Base-by-base conservation (phyloP, 1,140 invertebrate species). In the Magallana ariakensis region DNA sequence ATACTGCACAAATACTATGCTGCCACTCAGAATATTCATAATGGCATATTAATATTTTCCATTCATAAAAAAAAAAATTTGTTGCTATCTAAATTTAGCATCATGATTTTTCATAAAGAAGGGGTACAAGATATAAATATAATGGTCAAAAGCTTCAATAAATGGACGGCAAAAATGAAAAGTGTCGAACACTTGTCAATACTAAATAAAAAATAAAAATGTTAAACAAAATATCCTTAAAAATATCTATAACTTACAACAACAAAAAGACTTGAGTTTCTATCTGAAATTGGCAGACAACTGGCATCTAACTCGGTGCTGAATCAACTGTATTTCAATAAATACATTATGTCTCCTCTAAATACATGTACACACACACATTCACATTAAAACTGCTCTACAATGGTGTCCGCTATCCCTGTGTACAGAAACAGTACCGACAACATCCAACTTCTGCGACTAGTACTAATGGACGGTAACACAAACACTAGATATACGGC, bases 401-500 rank as follows among this genome's bases (percentile, higher is more conserved):
- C 19, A 75, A 11, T 13, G 66, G 19, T 75, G 66, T 9, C 22
- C 26, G 19, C 58, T n/a, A 19, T n/a, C 11, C 16, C 58, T 16
- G 16, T 62, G 58, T 19, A 62, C 33, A 75, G 66, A 75, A 26
- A 22, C 33, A 75, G 11, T 13, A 75, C 22, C 33, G 66, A 75
- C 22, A 33, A 75, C 66, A 6, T 11, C 66, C 9, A 11, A 26
- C 22, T 26, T 75, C 19, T 8, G 22, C 5, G 80, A 82, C 80
- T 82, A 82, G 80, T 82, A 6, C 80, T 82, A 82, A 3, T 54
- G 80, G 80, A 82, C 80, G 80, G 80, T 82, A 56, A 82, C 19
- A 55, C 53, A 82, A 19, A 55, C 46, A 82, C 46, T 54, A 13
- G 2, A 54, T 7, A 53, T 33, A 80, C 15, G 54, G 46, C 80